Percentiles rank a stretch among this genome's conserved stretches.
Conservation (phyloP, 1,140 invertebrate species). For the Armadillidium nasatum region DNA sequence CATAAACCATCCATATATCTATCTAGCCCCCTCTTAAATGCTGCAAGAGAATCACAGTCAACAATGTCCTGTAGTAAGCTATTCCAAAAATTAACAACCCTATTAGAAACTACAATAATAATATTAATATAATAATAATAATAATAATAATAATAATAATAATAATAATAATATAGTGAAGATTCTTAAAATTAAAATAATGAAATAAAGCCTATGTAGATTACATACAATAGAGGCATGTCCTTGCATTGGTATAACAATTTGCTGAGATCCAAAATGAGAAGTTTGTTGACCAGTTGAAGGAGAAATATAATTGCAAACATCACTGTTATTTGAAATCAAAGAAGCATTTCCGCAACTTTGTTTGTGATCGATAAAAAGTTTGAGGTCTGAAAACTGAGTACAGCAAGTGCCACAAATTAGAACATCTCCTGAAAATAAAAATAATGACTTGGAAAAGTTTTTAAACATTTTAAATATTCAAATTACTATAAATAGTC, state of each 20-base stretch:
- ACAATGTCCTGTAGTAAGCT: too few relatives aligned
- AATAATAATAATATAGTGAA: neutral
- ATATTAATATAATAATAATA: neutral
- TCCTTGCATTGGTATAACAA: neutral
- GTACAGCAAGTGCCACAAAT: neutral
- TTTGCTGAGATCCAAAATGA: conserved; percentile 1
- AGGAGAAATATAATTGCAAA: neutral
- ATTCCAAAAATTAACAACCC: neutral
- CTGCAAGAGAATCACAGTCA: too few relatives aligned
- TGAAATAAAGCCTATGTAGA: neutral
- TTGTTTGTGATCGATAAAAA: neutral
- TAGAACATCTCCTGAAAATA: neutral
- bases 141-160: neutral
- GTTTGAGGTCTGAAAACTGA: neutral
- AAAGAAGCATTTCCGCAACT: neutral
- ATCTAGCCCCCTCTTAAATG: too few relatives aligned
- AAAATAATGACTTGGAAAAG: neutral
- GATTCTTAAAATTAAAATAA: neutral
- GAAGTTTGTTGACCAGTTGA: neutral
- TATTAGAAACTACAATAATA: neutral
- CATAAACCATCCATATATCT: too few relatives aligned
- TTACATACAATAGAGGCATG: conserved; percentile 1
- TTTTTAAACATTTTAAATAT: too few relatives aligned
- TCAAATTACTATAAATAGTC: too few relatives aligned
- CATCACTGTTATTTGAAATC: neutral